These are phyloP conservation scores for Menidia menidia DNA, from an alignment of 2,797 vertebrate genomes.

Conservation along the genomic window DNA sequence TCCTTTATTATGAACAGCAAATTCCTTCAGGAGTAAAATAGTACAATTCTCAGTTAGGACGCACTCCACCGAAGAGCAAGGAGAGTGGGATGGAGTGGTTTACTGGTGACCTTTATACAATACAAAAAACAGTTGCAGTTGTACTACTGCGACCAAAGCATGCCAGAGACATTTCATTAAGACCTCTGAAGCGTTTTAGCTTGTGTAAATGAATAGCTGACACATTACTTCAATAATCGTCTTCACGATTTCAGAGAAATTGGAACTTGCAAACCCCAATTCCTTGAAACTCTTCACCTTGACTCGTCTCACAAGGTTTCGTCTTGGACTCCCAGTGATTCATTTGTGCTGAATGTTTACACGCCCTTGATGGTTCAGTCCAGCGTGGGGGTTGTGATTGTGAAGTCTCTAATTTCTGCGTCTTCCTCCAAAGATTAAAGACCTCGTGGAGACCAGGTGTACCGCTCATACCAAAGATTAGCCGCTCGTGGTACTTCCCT, in stretches of 20 bases:
- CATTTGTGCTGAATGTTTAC: constrained; percentile 56
- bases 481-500: constrained; percentile 38
- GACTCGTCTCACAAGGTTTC: background rate
- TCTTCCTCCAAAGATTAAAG: constrained; percentile 82
- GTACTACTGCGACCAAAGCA: too few species aligned
- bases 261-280: background rate
- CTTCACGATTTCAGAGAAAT: background rate
- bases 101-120: too few species aligned
- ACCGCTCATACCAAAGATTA: constrained; percentile 58
- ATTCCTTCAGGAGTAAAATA: too few species aligned
- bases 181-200: too few species aligned
- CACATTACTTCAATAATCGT: too few species aligned
- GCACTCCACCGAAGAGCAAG: too few species aligned
- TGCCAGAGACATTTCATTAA: too few species aligned
- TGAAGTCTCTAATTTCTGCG: constrained; percentile 76
- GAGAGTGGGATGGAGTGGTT: too few species aligned
- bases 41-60: too few species aligned
- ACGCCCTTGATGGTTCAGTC: constrained; percentile 44
- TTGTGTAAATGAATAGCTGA: too few species aligned
- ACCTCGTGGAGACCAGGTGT: constrained; percentile 76
- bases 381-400: constrained; percentile 46
- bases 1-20: too few species aligned
- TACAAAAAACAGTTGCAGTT: too few species aligned
- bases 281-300: background rate
- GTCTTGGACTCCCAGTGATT: constrained; percentile 37